These are phyloP conservation scores for Sitta europaea DNA, from an alignment of 2,113 vertebrate genomes.

Conservation along the genomic window DNA sequence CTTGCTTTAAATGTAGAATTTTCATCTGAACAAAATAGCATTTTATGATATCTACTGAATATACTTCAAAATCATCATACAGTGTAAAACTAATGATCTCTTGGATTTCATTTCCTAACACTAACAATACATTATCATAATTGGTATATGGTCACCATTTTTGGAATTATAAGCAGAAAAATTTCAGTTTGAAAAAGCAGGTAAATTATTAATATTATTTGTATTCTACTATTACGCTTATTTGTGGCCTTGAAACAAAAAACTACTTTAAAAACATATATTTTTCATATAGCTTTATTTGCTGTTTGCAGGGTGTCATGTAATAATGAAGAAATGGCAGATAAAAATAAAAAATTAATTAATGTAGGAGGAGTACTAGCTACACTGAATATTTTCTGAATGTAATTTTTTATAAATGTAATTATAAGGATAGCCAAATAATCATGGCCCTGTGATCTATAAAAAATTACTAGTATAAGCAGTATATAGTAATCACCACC, in stretches of 20 bases:
- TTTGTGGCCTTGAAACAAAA: background rate
- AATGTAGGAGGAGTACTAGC: background rate
- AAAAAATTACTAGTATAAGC: background rate
- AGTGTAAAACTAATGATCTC: background rate
- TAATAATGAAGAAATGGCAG: background rate
- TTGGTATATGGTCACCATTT: background rate
- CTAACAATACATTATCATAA: background rate
- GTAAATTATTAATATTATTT: background rate
- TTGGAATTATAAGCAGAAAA: background rate
- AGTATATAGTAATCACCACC: background rate
- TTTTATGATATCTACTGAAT: background rate
- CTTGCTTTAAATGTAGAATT: background rate
- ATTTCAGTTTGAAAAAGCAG: background rate
- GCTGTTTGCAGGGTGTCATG: background rate
- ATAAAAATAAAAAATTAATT: background rate
- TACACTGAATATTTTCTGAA: background rate
- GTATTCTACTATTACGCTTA: background rate
- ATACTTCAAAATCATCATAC: background rate
- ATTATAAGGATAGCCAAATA: background rate
- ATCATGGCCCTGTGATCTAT: background rate
- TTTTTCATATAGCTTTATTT: background rate
- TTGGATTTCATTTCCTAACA: background rate
- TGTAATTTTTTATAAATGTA: background rate
- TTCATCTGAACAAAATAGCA: background rate
- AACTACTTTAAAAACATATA: background rate